Evolutionary conservation across 2,113 vertebrate species (phyloP).

Genomic region (Mellivora capensis): DNA sequence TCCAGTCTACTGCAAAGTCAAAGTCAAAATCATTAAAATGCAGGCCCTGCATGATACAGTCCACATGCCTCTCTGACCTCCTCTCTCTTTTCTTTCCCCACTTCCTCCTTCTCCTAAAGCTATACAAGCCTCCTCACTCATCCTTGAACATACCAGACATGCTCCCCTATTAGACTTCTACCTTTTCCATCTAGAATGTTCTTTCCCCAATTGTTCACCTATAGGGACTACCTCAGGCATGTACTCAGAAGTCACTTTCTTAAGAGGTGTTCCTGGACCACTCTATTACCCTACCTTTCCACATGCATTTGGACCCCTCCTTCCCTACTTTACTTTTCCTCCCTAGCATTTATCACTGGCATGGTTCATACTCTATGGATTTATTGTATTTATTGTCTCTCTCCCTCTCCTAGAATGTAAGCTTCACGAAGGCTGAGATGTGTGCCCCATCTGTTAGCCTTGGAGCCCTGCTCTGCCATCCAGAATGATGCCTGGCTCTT

Average conservation of each 20-base stretch:
- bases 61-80: neutral
- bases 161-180: neutral
- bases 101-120: neutral
- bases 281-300: neutral
- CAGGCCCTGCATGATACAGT: fast-evolving
- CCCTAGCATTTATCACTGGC: neutral
- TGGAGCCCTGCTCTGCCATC: too few species aligned
- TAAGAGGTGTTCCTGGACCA: neutral
- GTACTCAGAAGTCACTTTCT: neutral
- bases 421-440: too few species aligned
- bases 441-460: neutral
- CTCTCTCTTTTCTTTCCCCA: neutral
- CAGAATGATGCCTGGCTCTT: neutral
- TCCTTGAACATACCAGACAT: neutral
- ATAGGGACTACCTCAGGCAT: neutral
- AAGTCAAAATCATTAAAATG: neutral
- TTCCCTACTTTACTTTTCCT: neutral
- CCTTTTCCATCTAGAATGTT: neutral
- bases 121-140: neutral
- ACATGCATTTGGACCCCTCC: neutral
- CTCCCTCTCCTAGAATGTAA: neutral
- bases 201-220: neutral
- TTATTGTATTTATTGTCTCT: neutral
- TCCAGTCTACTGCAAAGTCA: neutral
- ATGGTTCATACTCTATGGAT: too few species aligned